These are phyloP conservation scores for Steinernema scapterisci DNA, from an alignment of 2,888 invertebrate genomes.

Conservation along the genomic window DNA sequence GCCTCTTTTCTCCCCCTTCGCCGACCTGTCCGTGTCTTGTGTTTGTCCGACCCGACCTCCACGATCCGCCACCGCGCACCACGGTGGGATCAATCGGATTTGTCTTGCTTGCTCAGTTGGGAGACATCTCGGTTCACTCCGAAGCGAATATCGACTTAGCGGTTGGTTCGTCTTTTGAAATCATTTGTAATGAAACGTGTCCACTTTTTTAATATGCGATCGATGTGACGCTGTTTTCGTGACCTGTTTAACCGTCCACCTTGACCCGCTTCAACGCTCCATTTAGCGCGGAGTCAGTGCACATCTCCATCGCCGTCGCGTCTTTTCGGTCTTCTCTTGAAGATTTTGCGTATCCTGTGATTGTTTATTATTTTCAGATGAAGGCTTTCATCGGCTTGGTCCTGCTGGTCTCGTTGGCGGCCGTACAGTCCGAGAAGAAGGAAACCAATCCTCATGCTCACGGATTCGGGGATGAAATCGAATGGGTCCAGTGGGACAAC, in stretches of 20 bases:
- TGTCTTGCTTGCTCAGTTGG: too few relatives aligned
- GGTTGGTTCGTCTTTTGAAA: background rate
- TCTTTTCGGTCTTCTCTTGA: background rate
- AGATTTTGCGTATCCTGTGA: background rate
- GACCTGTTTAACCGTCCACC: conserved; percentile 18
- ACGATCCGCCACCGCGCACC: background rate
- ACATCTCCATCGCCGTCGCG: background rate
- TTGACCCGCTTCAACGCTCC: conserved; percentile 16
- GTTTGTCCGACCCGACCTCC: conserved; percentile 7
- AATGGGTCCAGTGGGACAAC: conserved; percentile 62
- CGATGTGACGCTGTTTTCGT: background rate
- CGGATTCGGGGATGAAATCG: conserved; percentile 64
- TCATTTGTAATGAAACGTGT: background rate
- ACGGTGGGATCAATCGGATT: background rate
- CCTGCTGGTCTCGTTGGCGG: background rate
- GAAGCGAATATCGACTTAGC: background rate
- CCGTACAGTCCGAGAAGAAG: conserved; percentile 2
- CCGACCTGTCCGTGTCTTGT: background rate
- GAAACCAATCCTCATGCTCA: conserved; percentile 5
- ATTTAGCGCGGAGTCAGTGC: background rate
- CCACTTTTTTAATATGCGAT: background rate
- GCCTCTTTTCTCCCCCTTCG: background rate
- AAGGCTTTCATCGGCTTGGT: background rate
- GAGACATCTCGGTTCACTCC: too few relatives aligned
- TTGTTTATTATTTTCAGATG: background rate